Conservation (phyloP, 2,888 invertebrate genomes). For the Watsonalla binaria region DNA sequence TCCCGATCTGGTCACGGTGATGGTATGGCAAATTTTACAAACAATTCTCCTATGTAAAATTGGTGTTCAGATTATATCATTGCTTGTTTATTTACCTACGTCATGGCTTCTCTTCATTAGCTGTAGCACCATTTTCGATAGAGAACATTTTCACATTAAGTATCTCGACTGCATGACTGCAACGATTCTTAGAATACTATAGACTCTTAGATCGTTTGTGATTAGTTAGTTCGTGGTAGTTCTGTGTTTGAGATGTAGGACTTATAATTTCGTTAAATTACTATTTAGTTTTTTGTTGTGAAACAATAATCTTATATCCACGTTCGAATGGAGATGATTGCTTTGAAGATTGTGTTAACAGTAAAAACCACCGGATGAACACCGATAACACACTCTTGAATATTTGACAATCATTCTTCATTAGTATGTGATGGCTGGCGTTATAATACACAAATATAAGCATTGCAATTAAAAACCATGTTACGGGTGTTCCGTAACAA, state of each 20-base stretch:
- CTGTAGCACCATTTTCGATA: conserved; percentile 67
- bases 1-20: conserved; percentile 13
- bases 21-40: conserved; percentile 45
- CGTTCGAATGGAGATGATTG: no score
- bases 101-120: conserved; percentile 50
- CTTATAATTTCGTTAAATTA: not conserved
- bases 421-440: conserved; percentile 43
- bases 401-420: conserved; percentile 8
- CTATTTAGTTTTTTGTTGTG: no score
- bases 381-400: not conserved
- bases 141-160: conserved; percentile 34
- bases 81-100: conserved; percentile 37
- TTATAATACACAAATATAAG: conserved; percentile 24
- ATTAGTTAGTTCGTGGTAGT: conserved; percentile 16
- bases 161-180: conserved; percentile 35
- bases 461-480: conserved; percentile 36
- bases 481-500: conserved; percentile 32
- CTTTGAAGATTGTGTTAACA: no score
- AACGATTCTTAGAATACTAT: conserved; percentile 5
- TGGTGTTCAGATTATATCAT: conserved; percentile 52
- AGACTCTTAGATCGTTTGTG: not conserved
- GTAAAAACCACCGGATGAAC: no score
- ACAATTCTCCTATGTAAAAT: conserved; percentile 64
- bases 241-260: conserved; percentile 14
- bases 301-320: no score